Percentiles rank a stretch among this genome's conserved stretches.
phyloP scores from a whole-genome alignment of 1,140 invertebrate genomes.

The Cydia pomonella region DNA sequence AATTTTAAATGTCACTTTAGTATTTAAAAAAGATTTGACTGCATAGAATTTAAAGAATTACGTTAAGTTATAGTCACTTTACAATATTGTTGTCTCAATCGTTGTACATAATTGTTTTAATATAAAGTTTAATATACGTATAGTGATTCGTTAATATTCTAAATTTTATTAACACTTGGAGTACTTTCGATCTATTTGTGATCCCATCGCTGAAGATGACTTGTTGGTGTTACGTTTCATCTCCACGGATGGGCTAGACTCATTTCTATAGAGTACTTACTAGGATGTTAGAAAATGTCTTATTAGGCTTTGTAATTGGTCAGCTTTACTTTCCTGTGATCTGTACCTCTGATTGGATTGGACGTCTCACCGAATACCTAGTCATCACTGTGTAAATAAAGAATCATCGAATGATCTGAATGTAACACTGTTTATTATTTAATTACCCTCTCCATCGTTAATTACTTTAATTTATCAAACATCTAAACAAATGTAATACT shows the following conservation, averaged over 20 bases:
- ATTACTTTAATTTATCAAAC: not conserved
- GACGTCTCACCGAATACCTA: constrained; percentile 47
- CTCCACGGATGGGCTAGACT: constrained; percentile 39
- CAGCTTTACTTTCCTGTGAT: constrained; percentile 62
- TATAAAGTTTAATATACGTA: constrained; percentile 49
- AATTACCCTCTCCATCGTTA: not conserved
- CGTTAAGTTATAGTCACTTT: constrained; percentile 40
- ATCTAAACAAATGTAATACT: not conserved
- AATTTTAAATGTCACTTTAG: constrained; percentile 40
- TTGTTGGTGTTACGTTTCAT: constrained; percentile 19
- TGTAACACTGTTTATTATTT: constrained; percentile 69
- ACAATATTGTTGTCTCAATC: constrained; percentile 47
- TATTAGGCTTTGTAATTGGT: constrained; percentile 58
- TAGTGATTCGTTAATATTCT: constrained; percentile 58
- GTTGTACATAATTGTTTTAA: constrained; percentile 50
- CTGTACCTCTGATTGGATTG: constrained; percentile 63
- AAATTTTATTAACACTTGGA: constrained; percentile 59
- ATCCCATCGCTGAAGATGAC: constrained; percentile 39
- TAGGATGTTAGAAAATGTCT: constrained; percentile 49
- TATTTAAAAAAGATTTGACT: constrained; percentile 72
- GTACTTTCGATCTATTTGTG: constrained; percentile 40
- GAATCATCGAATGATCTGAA: constrained; percentile 77
- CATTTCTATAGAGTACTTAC: constrained; percentile 34
- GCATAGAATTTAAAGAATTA: constrained; percentile 64
- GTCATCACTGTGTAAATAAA: constrained; percentile 77